Evolutionary conservation across 2,888 invertebrate genomes (phyloP).

Genomic region (Tribolium freemani): DNA sequence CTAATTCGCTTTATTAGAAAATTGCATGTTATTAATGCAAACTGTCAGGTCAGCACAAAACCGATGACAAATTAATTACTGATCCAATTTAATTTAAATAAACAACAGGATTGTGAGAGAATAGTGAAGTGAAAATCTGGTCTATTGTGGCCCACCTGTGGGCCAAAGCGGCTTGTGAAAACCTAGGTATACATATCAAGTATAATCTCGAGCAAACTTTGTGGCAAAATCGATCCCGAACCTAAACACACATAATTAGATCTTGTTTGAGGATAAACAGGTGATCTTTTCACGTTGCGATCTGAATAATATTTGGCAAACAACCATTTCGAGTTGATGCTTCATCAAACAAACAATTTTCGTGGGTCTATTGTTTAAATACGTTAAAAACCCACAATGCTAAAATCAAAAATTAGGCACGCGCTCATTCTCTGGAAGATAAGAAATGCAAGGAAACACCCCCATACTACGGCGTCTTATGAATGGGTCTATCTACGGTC

Average conservation of each 20-base stretch:
- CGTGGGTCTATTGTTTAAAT: slow-evolving; percentile 22
- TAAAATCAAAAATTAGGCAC: not conserved
- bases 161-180: not conserved
- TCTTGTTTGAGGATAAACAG: slow-evolving; percentile 21
- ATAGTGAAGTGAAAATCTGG: no score
- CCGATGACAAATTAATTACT: no score
- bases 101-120: no score
- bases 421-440: slow-evolving; percentile 4
- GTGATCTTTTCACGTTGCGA: slow-evolving; percentile 26
- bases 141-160: not conserved
- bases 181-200: not conserved
- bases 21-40: no score
- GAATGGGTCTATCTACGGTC: slow-evolving; percentile 47
- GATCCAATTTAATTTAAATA: no score
- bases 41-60: no score
- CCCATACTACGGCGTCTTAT: slow-evolving; percentile 47
- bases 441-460: slow-evolving; percentile 38
- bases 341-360: slow-evolving; percentile 30
- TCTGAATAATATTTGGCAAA: slow-evolving; percentile 35
- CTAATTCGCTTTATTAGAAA: no score
- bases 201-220: slow-evolving; percentile 20
- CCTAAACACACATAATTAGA: slow-evolving; percentile 37
- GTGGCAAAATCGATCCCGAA: slow-evolving; percentile 30
- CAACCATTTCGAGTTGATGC: slow-evolving; percentile 27
- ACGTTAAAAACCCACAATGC: not conserved